Evolutionary conservation across 2,113 vertebrate genomes (phyloP), one percentile per base, ranked within the genome.

Genomic region (Etheostoma spectabile): DNA sequence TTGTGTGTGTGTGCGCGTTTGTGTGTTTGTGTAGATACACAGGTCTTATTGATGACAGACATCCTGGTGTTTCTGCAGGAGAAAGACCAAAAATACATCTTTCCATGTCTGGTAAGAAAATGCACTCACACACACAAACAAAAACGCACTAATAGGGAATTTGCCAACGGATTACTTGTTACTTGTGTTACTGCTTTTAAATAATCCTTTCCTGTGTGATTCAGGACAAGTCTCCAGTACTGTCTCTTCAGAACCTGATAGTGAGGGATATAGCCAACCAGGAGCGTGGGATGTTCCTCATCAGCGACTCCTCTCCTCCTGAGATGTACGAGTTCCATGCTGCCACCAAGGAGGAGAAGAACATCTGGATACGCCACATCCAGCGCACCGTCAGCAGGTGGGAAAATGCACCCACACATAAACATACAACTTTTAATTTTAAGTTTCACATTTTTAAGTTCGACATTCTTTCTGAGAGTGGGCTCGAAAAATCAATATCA

Each of bases 251-350:
- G 88, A 97, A 96, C 85, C 91, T 98, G 11, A 96, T 99, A 0
- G 95, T 99, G 2, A 89, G 98, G 45, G 97, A 99, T 75, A 98
- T 98, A 6, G 98, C 98, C 86, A 99, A 97, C 93, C 97, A 98
- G 92, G 97, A 98, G 80, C 95, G 97, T 80, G 98, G 98, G 11
- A 95, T 99, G 95, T 99, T 98, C 91, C 95, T 99, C 46, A 96
- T 99, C 48, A 97, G 95, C 0, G 96, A 95, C 64, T 93, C 95
- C 0, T 91, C 93, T 0, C 97, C 97, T 0, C 96, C 97, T 0
- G 97, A 97, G 92, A 99, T 99, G 97, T 99, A 99, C 0, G 98
- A 99, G 93, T 95, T 99, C 13, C 96, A 98, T 16, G 94, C 97
- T 0, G 94, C 96, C 0, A 96, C 96, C 30, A 96, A 96, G 0